These are phyloP conservation scores for Dreissena rostriformis DNA, from an alignment of 1,140 invertebrate genomes.

Conservation along the genomic window DNA sequence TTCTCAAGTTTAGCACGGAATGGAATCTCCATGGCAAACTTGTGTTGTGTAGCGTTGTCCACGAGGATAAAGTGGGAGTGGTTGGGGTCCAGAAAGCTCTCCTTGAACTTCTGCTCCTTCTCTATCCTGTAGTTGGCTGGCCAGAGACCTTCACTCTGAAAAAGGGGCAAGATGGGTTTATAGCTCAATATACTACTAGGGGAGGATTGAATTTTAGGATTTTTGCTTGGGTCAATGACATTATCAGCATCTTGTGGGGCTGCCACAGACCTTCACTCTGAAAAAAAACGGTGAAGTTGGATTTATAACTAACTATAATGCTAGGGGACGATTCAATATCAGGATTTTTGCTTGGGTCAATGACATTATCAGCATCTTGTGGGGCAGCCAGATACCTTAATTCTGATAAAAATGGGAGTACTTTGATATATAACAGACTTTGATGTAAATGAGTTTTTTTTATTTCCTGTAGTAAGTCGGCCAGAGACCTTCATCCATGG, in stretches of 20 bases:
- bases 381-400: no score
- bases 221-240: neutral
- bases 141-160: slow-evolving; percentile 66
- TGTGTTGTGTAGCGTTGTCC: slow-evolving; percentile 79
- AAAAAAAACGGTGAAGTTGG: neutral
- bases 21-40: slow-evolving; percentile 77
- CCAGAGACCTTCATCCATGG: no score
- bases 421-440: no score
- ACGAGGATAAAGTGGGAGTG: slow-evolving; percentile 83
- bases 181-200: neutral
- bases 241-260: slow-evolving; percentile 37
- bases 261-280: slow-evolving; percentile 70
- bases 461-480: no score
- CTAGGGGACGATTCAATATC: no score
- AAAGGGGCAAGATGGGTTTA: neutral
- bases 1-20: slow-evolving; percentile 76
- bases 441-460: no score
- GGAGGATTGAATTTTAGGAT: neutral
- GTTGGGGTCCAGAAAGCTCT: slow-evolving; percentile 80
- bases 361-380: no score
- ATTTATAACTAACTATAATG: no score
- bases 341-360: no score
- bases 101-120: slow-evolving; percentile 43
- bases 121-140: slow-evolving; percentile 71
- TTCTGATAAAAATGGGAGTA: no score